Evolutionary conservation across 1,140 invertebrate genomes (phyloP), one percentile per base, ranked within the genome.

Genomic region (Asobara japonica): DNA sequence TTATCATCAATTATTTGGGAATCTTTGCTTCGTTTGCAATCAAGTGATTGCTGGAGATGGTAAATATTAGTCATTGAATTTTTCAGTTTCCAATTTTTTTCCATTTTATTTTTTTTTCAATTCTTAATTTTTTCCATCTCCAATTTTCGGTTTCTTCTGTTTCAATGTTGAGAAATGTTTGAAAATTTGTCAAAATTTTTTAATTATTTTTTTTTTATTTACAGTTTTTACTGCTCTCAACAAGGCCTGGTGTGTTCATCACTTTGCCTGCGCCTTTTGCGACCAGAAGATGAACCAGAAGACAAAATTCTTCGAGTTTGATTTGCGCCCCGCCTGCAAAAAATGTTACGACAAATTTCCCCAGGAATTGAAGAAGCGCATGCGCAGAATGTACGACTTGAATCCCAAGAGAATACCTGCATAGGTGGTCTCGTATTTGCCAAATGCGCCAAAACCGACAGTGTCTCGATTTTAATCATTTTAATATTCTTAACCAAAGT

Each of bases 171-270:
- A 48, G 74, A 13, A 0, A 16, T 41, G 36, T 4, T 41, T 41
- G 11, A 41, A 41, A 13, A 13, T 6, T 41, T 41, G 3, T n/a
- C 36, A 13, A 41, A 41, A 41, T 41, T 41, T 11, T 6, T 41
- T 27, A 18, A 41, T 48, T 31, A 72, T 76, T 41, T 70, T 71
- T 69, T 64, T n/a, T 74, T 71, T 70, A 76, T 68, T 81, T 80
- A 71, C 86, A 98, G 97, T 98, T 31, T 99, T 99, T 85, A 97
- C 95, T 74, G 98, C 98, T 38, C 88, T 99, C 76, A 98, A 99
- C 86, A 99, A 99, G 89, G 96, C 97, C n/a, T 99, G 98, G 98
- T 99, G 98, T 87, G 95, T 97, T 25, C 94, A 99, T 86, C 98
- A 99, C 86, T 99, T 99, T 87, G 95, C 97, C n/a, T 99, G 98